Percentiles rank a stretch among this genome's conserved stretches.
Evolutionary conservation across 2,888 invertebrate species (phyloP).

Genomic region (Aphidoletes aphidimyza): DNA sequence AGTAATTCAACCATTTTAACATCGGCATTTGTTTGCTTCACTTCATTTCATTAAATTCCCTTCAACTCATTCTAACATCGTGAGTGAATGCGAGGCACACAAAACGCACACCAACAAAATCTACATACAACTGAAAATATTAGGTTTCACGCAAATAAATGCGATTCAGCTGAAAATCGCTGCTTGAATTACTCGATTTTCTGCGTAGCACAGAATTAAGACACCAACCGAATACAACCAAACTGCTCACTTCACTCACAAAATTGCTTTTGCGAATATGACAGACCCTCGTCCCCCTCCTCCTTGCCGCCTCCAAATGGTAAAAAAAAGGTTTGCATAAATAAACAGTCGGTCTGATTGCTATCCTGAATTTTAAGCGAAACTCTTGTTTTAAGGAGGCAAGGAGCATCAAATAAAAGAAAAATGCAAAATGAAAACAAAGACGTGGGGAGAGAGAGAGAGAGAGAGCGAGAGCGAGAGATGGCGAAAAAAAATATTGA

Average conservation of each 20-base stretch:
- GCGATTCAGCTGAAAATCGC: background rate
- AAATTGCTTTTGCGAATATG: background rate
- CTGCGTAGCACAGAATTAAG: background rate
- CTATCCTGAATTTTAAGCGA: background rate
- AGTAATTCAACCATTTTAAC: too few species aligned
- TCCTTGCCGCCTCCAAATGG: too few species aligned
- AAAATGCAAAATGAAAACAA: too few species aligned
- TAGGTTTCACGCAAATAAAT: slow-evolving; percentile 31
- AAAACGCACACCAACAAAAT: background rate
- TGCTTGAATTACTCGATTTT: background rate
- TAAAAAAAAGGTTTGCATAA: background rate
- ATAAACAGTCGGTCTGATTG: background rate
- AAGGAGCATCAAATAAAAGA: too few species aligned
- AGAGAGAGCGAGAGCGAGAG: too few species aligned
- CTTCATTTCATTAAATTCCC: slow-evolving; percentile 29
- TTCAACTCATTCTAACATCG: slow-evolving; percentile 28
- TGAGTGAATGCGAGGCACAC: too few species aligned
- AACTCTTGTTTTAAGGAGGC: background rate
- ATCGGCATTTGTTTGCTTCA: background rate
- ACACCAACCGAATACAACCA: too few species aligned
- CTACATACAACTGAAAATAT: background rate
- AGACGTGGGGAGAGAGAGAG: too few species aligned
- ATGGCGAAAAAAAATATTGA: too few species aligned
- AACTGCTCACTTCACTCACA: too few species aligned
- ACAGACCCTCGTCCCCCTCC: too few species aligned